Conservation (phyloP, 2,888 invertebrate genomes). For the Xestia c-nigrum region DNA sequence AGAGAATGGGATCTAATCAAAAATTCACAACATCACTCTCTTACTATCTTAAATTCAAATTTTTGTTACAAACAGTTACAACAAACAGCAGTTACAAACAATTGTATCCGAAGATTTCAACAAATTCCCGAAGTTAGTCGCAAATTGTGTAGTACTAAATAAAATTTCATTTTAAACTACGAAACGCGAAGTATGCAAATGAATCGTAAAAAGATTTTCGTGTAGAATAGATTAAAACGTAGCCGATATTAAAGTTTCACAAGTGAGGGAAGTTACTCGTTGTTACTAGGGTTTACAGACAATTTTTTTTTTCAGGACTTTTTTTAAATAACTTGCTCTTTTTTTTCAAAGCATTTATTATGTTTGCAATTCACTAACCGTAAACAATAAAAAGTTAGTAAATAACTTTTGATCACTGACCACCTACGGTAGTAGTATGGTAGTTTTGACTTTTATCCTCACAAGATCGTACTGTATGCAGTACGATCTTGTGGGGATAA, state of each 20-base stretch:
- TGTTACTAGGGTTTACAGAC: constrained; percentile 60
- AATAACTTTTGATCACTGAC: background rate
- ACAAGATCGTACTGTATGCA: background rate
- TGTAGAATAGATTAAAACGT: constrained; percentile 70
- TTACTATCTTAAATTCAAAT: constrained; percentile 1
- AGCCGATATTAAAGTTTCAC: constrained; percentile 76
- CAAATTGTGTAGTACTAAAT: constrained; percentile 54
- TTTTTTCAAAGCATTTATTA: background rate
- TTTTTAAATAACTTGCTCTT: too few relatives aligned
- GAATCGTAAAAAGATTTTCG: constrained; percentile 68
- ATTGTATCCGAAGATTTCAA: constrained; percentile 33
- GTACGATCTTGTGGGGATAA: too few relatives aligned
- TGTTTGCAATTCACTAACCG: background rate
- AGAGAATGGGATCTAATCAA: background rate
- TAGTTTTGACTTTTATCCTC: too few relatives aligned
- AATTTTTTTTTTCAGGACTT: background rate
- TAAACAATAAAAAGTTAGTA: background rate
- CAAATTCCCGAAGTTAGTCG: constrained; percentile 39
- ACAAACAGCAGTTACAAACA: constrained; percentile 16
- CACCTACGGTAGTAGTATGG: too few relatives aligned
- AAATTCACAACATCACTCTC: background rate
- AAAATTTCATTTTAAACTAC: constrained; percentile 67
- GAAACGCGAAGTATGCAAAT: constrained; percentile 72
- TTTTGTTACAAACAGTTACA: too few relatives aligned
- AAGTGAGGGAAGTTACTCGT: constrained; percentile 80